These are phyloP conservation scores for Pristionchus arcanus DNA, from an alignment of 2,888 invertebrate genomes.

Conservation along the genomic window DNA sequence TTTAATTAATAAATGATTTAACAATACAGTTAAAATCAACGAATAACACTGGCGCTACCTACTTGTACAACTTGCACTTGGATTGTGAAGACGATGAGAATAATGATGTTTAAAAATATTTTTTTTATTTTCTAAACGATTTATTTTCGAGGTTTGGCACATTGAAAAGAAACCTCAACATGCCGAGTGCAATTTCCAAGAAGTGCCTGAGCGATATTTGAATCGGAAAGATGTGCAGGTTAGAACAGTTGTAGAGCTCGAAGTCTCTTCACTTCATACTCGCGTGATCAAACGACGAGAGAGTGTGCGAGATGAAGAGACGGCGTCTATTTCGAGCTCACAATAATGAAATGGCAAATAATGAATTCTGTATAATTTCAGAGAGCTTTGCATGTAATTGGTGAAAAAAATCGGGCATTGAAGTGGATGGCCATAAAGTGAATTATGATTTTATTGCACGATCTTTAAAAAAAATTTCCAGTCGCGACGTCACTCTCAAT, in stretches of 20 bases:
- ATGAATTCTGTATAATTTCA: too few relatives aligned
- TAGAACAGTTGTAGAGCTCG: neutral
- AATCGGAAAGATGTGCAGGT: neutral
- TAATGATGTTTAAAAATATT: too few relatives aligned
- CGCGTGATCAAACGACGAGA: too few relatives aligned
- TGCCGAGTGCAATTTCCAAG: neutral
- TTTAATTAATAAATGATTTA: too few relatives aligned
- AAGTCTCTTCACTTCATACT: neutral
- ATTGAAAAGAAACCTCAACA: neutral
- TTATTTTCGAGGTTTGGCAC: neutral
- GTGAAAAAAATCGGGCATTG: neutral
- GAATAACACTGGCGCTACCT: neutral
- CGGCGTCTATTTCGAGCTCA: too few relatives aligned
- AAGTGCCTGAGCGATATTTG: neutral
- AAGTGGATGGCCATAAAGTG: neutral
- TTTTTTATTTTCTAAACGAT: too few relatives aligned
- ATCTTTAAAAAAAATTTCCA: neutral
- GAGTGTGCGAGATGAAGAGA: too few relatives aligned
- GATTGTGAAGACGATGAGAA: neutral
- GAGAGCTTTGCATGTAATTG: neutral
- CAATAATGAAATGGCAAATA: too few relatives aligned
- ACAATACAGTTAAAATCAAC: neutral
- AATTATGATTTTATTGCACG: neutral
- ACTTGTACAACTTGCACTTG: neutral
- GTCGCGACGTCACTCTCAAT: too few relatives aligned